phyloP scores from a whole-genome alignment of 2,888 invertebrate species.

The Drosophila barbarae region DNA sequence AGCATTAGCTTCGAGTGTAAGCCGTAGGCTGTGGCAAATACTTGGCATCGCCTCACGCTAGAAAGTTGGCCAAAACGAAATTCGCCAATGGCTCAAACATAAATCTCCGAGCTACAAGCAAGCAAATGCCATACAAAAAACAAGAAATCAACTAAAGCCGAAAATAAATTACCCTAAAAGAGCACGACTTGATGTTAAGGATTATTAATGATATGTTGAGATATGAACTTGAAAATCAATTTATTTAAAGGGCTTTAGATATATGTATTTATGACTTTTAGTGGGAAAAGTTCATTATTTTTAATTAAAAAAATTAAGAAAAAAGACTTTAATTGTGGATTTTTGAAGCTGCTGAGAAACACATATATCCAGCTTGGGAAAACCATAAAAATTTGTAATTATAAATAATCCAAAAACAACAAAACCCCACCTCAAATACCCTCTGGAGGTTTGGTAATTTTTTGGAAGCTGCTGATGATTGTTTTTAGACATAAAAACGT shows the following conservation, averaged over 20 bases:
- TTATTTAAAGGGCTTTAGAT: background rate
- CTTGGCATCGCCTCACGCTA: constrained; percentile 69
- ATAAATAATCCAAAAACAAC: too few relatives aligned
- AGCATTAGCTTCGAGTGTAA: constrained; percentile 4
- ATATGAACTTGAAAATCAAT: background rate
- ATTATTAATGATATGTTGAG: background rate
- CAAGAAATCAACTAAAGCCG: background rate
- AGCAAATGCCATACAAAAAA: constrained; percentile 25
- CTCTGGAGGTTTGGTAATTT: background rate
- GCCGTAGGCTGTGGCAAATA: constrained; percentile 36
- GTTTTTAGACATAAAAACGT: background rate
- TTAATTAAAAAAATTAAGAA: too few relatives aligned
- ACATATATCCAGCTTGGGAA: too few relatives aligned
- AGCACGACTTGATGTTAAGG: background rate
- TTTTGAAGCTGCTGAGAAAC: too few relatives aligned
- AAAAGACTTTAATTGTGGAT: too few relatives aligned
- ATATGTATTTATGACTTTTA: background rate
- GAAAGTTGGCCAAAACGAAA: constrained; percentile 71
- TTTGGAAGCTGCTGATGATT: background rate
- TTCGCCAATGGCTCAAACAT: constrained; percentile 39
- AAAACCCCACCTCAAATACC: too few relatives aligned
- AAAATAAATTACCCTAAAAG: constrained; percentile 12
- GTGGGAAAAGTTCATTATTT: too few relatives aligned
- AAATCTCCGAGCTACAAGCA: constrained; percentile 36
- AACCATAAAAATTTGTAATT: too few relatives aligned